phyloP scores from a whole-genome alignment of 2,113 vertebrate species.

The Lagenorhynchus albirostris region DNA sequence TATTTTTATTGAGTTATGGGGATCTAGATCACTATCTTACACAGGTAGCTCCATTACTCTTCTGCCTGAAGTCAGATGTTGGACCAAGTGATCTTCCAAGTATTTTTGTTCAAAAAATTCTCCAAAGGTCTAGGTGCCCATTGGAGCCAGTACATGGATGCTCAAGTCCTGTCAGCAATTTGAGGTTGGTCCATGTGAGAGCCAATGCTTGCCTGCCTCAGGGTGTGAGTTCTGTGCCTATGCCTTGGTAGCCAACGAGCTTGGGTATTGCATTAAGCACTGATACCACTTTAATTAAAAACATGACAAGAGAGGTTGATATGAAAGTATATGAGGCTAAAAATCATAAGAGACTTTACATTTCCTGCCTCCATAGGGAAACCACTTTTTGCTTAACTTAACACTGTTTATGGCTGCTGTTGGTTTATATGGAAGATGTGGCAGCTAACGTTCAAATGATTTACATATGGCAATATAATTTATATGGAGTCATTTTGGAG shows the following conservation, averaged over 20 bases:
- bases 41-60: neutral
- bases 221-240: neutral
- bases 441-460: conserved; percentile 34
- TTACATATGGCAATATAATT: neutral
- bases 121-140: neutral
- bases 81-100: neutral
- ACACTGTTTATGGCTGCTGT: conserved; percentile 71
- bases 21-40: neutral
- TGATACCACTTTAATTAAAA: conserved; percentile 33
- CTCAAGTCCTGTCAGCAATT: neutral
- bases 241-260: neutral
- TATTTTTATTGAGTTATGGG: neutral
- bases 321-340: conserved; percentile 31
- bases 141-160: neutral
- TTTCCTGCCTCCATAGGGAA: conserved; percentile 58
- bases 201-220: fast-evolving
- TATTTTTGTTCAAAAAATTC: neutral
- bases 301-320: conserved; percentile 1
- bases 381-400: conserved; percentile 51
- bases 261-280: conserved; percentile 19
- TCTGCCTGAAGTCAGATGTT: neutral
- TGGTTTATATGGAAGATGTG: conserved; percentile 63
- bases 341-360: conserved; percentile 43
- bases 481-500: conserved; percentile 52
- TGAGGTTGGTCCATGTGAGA: neutral